phyloP scores from a whole-genome alignment of 2,797 vertebrate genomes.

The Mormyrops attenuatus region DNA sequence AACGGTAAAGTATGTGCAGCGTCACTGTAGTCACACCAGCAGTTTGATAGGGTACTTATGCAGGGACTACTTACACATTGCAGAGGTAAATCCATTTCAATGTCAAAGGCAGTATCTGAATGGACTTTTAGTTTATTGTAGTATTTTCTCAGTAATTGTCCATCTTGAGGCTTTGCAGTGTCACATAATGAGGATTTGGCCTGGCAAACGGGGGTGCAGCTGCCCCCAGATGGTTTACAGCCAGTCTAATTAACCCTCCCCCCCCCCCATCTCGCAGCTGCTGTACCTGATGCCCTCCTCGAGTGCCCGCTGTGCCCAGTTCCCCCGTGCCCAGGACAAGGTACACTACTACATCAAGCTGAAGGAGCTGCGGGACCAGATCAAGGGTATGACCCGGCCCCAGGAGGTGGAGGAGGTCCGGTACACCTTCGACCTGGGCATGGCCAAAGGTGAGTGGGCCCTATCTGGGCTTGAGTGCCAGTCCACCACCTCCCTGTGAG shows the following conservation, averaged over 20 bases:
- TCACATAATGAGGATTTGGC: background rate
- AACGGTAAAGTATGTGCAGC: slow-evolving; percentile 64
- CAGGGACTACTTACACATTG: background rate
- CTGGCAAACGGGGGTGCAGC: too few species aligned
- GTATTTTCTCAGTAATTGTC: background rate
- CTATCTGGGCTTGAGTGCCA: background rate
- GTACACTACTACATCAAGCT: slow-evolving; percentile 98
- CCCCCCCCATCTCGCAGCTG: slow-evolving; percentile 56
- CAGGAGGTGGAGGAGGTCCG: slow-evolving; percentile 67
- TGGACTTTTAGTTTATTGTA: background rate
- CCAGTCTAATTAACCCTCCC: too few species aligned
- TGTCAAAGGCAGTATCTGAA: background rate
- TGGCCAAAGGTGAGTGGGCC: slow-evolving; percentile 81
- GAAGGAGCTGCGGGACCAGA: slow-evolving; percentile 84
- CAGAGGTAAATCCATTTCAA: background rate
- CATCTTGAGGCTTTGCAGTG: background rate
- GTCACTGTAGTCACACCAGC: background rate
- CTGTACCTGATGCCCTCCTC: slow-evolving; percentile 97
- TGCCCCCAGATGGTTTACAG: background rate
- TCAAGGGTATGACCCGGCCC: slow-evolving; percentile 64
- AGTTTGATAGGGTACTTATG: background rate
- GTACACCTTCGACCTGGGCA: slow-evolving; percentile 80
- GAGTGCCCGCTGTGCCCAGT: slow-evolving; percentile 94
- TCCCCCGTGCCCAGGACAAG: slow-evolving; percentile 94
- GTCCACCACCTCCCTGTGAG: background rate